A percentile compares a stretch with the other conserved stretches of the same genome.
Evolutionary conservation across 2,797 vertebrate species (phyloP).

Genomic region (Syndactyla subalaris): DNA sequence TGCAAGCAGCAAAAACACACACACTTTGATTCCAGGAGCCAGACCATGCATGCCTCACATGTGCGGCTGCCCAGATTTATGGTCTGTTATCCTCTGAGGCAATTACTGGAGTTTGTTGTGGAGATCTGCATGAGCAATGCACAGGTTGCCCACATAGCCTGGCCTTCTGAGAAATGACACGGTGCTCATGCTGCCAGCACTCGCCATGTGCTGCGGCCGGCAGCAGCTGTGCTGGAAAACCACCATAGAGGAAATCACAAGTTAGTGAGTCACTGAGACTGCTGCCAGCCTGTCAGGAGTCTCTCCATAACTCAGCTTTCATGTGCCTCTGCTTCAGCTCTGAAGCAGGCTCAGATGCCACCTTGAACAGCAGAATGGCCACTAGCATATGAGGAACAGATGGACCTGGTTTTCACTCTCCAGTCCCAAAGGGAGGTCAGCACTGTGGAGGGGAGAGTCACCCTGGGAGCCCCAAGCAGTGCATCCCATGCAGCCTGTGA

Average conservation of each 20-base stretch:
- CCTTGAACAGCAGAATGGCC: background rate
- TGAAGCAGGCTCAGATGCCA: slow-evolving; percentile 26
- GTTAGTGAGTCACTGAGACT: slow-evolving; percentile 73
- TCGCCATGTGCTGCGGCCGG: slow-evolving; percentile 28
- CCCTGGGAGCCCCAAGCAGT: background rate
- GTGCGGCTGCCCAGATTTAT: slow-evolving; percentile 52
- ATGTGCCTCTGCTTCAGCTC: slow-evolving; percentile 27
- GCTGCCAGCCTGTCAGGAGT: slow-evolving; percentile 52
- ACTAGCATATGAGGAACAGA: background rate
- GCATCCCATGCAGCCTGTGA: background rate
- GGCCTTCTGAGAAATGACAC: slow-evolving; percentile 17
- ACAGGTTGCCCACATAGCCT: slow-evolving; percentile 56
- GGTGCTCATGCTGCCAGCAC: background rate
- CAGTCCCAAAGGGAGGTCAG: background rate
- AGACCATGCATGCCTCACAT: slow-evolving; percentile 46
- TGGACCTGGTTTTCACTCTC: background rate
- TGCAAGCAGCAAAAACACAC: slow-evolving; percentile 27
- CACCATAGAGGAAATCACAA: slow-evolving; percentile 74
- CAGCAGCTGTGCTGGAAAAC: slow-evolving; percentile 50
- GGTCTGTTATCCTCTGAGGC: slow-evolving; percentile 52
- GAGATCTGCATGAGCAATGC: slow-evolving; percentile 29
- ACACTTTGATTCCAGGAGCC: slow-evolving; percentile 44
- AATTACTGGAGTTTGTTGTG: slow-evolving; percentile 34
- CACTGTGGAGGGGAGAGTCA: background rate
- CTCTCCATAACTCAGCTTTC: slow-evolving; percentile 67